A percentile compares a stretch with the other conserved stretches of the same genome.
These are phyloP conservation scores for Acanthis flammea DNA, from an alignment of 2,797 vertebrate species.

Conservation along the genomic window DNA sequence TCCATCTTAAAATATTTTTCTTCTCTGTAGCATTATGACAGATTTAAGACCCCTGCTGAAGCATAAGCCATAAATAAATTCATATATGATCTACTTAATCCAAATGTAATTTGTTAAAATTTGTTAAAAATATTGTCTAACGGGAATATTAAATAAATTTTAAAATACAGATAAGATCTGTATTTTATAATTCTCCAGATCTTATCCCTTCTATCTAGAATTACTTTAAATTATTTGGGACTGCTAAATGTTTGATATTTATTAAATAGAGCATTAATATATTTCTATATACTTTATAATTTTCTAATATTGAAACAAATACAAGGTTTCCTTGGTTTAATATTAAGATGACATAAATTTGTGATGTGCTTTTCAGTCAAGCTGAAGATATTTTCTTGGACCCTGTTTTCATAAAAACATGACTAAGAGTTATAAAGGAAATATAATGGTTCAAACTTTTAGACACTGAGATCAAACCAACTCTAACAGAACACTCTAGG, in stretches of 20 bases:
- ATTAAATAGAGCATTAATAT: not conserved
- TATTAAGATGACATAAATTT: not conserved
- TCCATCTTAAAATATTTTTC: not conserved
- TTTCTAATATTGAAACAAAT: not conserved
- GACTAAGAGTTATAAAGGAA: not conserved
- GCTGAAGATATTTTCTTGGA: not conserved
- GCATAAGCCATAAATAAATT: not conserved
- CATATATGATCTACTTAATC: not conserved
- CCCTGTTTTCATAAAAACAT: not conserved
- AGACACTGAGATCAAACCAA: not conserved
- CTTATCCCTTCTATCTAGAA: not conserved
- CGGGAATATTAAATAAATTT: not conserved
- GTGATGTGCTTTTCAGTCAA: not conserved
- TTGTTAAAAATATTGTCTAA: not conserved
- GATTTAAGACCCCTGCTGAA: slow-evolving; percentile 12
- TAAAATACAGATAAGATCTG: not conserved
- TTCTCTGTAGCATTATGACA: not conserved
- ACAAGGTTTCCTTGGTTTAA: not conserved
- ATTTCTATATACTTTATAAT: not conserved
- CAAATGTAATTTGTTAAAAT: not conserved
- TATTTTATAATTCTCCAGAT: not conserved
- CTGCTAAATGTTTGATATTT: not conserved
- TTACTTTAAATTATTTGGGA: not conserved
- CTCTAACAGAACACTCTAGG: not conserved
- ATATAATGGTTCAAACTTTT: not conserved